phyloP scores from a whole-genome alignment of 2,113 vertebrate genomes.

The Gallinago media region DNA sequence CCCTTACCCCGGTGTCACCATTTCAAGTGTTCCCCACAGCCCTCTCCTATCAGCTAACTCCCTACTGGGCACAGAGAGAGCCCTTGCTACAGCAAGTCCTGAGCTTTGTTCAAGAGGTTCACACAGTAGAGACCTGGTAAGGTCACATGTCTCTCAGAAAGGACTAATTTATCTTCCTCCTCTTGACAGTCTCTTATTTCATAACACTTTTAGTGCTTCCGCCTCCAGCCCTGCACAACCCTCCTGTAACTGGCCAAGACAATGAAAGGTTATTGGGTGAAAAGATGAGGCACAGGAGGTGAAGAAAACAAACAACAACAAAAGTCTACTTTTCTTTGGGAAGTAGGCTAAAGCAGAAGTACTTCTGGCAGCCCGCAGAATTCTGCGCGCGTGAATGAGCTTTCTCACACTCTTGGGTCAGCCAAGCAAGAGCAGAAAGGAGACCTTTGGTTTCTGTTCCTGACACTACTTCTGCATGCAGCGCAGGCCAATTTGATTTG shows the following conservation, averaged over 20 bases:
- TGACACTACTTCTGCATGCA: neutral
- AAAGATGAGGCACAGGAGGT: neutral
- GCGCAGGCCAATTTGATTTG: neutral
- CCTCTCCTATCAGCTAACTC: neutral
- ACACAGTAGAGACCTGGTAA: neutral
- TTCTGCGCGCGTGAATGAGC: neutral
- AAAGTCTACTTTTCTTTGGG: neutral
- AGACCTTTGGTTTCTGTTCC: constrained; percentile 16
- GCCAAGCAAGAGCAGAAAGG: neutral
- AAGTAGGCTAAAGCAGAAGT: neutral
- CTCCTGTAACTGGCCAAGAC: neutral
- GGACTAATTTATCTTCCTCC: neutral
- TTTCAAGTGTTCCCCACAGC: neutral
- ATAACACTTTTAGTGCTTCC: neutral
- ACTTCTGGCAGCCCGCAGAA: neutral
- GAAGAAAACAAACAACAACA: neutral
- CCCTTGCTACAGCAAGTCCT: neutral
- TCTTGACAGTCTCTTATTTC: neutral
- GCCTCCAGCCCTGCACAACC: neutral
- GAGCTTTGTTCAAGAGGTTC: neutral
- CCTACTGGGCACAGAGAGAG: neutral
- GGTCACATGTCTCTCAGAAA: neutral
- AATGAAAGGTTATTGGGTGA: neutral
- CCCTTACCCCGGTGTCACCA: neutral
- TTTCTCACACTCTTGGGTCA: neutral